Conservation (phyloP, 2,113 vertebrate species). For the Pteronura brasiliensis region DNA sequence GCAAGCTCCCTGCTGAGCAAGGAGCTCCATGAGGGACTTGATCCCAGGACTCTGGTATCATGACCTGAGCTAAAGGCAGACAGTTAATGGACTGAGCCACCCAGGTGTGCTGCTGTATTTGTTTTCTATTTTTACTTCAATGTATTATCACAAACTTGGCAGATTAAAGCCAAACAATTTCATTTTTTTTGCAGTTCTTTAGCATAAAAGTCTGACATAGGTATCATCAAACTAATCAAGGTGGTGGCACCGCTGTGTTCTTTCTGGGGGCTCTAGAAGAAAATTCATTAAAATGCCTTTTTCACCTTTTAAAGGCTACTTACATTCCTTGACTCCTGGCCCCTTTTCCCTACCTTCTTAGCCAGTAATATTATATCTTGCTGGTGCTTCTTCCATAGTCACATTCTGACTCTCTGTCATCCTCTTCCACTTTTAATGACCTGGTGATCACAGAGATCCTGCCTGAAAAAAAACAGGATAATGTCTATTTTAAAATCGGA, state of each 20-base stretch:
- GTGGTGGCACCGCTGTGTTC: background rate
- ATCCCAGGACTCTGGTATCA: background rate
- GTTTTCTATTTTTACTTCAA: background rate
- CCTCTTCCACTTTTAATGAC: background rate
- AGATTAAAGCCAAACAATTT: background rate
- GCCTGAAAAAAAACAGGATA: too few relatives aligned
- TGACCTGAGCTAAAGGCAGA: too few relatives aligned
- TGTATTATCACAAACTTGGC: background rate
- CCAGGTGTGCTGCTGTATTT: too few relatives aligned
- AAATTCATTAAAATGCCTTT: background rate
- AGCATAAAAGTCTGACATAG: background rate
- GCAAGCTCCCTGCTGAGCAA: background rate
- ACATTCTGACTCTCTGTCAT: background rate
- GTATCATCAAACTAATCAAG: background rate
- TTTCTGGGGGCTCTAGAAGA: background rate
- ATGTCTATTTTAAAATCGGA: background rate
- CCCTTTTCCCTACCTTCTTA: background rate
- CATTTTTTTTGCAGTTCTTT: background rate
- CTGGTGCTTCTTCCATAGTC: background rate
- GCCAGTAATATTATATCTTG: background rate
- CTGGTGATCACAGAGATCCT: background rate
- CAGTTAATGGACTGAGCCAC: accelerated
- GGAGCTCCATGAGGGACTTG: background rate
- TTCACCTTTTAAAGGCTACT: background rate
- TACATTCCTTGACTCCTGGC: background rate